Evolutionary conservation across 2,888 invertebrate genomes (phyloP), one percentile per base, ranked within the genome.

Genomic region (Gonocerus acuteangulatus): DNA sequence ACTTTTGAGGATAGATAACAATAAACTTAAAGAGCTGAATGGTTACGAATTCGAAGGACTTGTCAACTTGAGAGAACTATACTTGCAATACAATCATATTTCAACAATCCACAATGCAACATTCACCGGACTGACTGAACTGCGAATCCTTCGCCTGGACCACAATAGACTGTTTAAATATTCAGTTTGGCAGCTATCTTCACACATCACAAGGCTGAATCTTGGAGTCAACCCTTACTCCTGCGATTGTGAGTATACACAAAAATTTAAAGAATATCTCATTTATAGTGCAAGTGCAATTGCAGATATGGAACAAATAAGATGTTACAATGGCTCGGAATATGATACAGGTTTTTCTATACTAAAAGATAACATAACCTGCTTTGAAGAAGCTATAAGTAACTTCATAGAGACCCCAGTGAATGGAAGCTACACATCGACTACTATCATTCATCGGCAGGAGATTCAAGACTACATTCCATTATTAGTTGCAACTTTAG

Each of bases 21-120:
- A 90, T 73, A 78, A 80, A 66, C 74, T 91, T 51, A 79, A 79
- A 45, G 80, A 81, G 66, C 74, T 90, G 47, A 80, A 83, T 72
- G 89, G 89, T 44, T 86, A 84, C 75, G 89, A 90, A 74, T 88
- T 91, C 75, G 85, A 87, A 70, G 86, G 87, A 18, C 75, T 90
- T 66, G 85, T 86, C 60, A 81, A 82, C 71, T 76, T 90, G 65
- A 79, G 80, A 52, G 86, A 85, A 71, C 76, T 90, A 19, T 84
- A 85, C 71, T 77, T 90, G 61, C 85, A 89, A 69, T 80, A 85
- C 70, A 90, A 90, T 70, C 80, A 82, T 65, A 83, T 90, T 49
- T 77, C 80, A 58, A 75, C 77, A 48, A 83, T 90, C 47, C 82
- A 83, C 61, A 86, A 87, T 72, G 79, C 79, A 64, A 87, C 88